phyloP scores from a whole-genome alignment of 2,888 invertebrate species.

The Leptopterna dolabrata region DNA sequence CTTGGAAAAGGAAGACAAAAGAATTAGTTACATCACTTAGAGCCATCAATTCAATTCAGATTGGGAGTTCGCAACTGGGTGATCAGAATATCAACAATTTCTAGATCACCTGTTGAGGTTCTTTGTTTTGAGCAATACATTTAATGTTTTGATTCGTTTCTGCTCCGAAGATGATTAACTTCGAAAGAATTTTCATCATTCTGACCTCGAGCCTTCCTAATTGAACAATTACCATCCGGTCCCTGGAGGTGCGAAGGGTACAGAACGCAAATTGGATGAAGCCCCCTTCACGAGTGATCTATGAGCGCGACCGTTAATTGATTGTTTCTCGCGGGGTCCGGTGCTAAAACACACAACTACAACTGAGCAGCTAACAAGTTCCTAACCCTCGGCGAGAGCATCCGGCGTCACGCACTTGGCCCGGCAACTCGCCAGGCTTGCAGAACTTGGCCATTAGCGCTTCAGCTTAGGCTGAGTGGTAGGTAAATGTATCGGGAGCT shows the following conservation, averaged over 20 bases:
- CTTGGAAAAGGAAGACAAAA: too few relatives aligned
- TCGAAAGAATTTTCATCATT: not conserved
- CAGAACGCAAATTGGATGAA: slow-evolving; percentile 35
- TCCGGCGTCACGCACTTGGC: not conserved
- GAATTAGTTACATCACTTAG: too few relatives aligned
- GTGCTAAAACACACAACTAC: slow-evolving; percentile 16
- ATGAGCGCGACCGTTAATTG: slow-evolving; percentile 33
- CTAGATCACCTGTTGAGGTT: too few relatives aligned
- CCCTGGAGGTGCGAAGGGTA: not conserved
- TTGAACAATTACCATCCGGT: not conserved
- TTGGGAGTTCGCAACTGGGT: too few relatives aligned
- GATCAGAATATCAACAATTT: too few relatives aligned
- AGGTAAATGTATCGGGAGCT: too few relatives aligned
- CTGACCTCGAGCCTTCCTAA: not conserved
- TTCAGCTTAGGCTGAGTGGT: too few relatives aligned
- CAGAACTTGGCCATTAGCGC: too few relatives aligned
- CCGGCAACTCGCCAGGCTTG: not conserved
- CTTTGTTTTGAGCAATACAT: too few relatives aligned
- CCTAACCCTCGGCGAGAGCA: not conserved
- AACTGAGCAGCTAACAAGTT: not conserved
- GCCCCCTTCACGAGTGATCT: slow-evolving; percentile 18
- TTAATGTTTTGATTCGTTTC: too few relatives aligned
- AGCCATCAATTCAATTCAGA: too few relatives aligned
- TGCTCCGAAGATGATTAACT: too few relatives aligned
- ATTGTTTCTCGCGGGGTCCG: slow-evolving; percentile 28